Evolutionary conservation across 2,888 invertebrate genomes (phyloP).

Genomic region (Lasioglossum marginatum): DNA sequence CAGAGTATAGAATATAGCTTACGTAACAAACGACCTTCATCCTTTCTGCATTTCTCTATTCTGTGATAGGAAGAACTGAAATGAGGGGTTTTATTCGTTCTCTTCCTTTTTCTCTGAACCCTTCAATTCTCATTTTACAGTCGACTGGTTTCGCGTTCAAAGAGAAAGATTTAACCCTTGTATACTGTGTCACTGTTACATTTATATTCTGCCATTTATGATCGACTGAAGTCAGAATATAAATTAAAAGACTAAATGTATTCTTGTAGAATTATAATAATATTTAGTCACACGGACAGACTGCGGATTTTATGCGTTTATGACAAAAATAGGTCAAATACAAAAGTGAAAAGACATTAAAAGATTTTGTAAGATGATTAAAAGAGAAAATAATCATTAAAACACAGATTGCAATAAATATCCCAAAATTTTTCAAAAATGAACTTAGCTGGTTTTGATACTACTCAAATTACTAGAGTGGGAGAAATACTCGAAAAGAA

Average conservation of each 20-base stretch:
- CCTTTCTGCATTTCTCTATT: conserved; percentile 6
- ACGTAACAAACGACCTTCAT: conserved; percentile 5
- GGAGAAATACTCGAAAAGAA: neutral
- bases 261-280: neutral
- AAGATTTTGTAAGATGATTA: too few relatives aligned
- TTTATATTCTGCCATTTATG: neutral
- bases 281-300: neutral
- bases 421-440: neutral
- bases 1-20: neutral
- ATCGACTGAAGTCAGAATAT: neutral
- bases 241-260: neutral
- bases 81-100: conserved; percentile 4
- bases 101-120: neutral
- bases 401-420: neutral
- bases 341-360: too few relatives aligned
- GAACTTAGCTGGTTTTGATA: neutral
- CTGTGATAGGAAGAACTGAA: conserved; percentile 1
- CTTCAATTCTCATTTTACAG: neutral
- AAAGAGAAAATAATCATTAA: too few relatives aligned
- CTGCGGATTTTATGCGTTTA: neutral
- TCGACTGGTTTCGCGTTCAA: neutral
- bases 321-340: neutral
- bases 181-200: neutral
- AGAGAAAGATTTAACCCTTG: neutral
- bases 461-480: neutral